These are phyloP conservation scores for Sebastes minor DNA, from an alignment of 2,797 vertebrate species.

Conservation along the genomic window DNA sequence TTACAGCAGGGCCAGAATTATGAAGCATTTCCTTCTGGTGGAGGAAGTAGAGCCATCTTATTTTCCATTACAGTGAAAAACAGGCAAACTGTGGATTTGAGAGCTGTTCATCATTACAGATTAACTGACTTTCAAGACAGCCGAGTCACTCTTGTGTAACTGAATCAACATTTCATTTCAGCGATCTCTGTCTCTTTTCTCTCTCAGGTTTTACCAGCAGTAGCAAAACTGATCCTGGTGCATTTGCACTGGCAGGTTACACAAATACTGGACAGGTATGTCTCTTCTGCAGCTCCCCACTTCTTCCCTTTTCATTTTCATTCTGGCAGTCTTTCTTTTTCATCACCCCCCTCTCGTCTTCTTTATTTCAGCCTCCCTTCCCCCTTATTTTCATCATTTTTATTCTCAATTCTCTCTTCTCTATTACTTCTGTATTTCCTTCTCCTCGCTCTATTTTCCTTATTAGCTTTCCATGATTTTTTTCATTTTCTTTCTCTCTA, in stretches of 20 bases:
- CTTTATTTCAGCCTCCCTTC: not conserved
- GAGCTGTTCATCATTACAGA: not conserved
- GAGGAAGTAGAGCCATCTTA: not conserved
- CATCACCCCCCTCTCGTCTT: not conserved
- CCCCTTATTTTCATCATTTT: not conserved
- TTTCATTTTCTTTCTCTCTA: not conserved
- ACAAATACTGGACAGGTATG: constrained; percentile 97
- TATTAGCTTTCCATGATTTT: not conserved
- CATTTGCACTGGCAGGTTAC: constrained; percentile 99
- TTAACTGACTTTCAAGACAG: not conserved
- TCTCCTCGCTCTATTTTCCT: not conserved
- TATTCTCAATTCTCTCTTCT: not conserved
- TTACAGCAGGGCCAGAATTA: not conserved
- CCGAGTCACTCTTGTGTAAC: not conserved
- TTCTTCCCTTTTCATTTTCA: not conserved
- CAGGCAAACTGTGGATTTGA: not conserved
- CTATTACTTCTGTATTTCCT: not conserved
- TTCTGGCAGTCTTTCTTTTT: not conserved
- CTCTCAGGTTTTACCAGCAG: constrained; percentile 91
- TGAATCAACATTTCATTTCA: not conserved
- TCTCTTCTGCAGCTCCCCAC: not conserved
- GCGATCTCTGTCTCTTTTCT: not conserved
- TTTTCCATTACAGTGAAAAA: not conserved
- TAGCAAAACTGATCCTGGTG: constrained; percentile 98
- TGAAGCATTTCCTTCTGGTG: not conserved